Conservation (phyloP, 2,797 vertebrate genomes). For the Staurois parvus region DNA sequence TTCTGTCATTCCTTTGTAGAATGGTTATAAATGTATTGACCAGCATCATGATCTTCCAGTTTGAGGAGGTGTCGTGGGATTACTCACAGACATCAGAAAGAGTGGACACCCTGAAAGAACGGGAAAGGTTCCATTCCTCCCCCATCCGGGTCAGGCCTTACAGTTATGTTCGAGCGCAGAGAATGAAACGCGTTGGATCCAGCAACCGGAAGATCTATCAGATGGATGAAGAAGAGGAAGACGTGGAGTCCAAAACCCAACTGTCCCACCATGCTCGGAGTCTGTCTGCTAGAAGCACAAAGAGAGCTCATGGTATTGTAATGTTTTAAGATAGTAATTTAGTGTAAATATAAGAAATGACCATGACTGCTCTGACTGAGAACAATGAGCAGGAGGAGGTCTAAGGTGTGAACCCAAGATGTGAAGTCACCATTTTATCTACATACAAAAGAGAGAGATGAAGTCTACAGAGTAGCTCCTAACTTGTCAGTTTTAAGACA, state of each 20-base stretch:
- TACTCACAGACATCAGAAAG: slow-evolving; percentile 63
- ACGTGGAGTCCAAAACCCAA: slow-evolving; percentile 9
- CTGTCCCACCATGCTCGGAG: slow-evolving; percentile 52
- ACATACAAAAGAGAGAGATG: too few species aligned
- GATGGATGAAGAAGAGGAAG: neutral
- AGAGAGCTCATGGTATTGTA: slow-evolving; percentile 62
- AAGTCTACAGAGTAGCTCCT: too few species aligned
- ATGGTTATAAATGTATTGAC: slow-evolving; percentile 81
- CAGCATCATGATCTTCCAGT: slow-evolving; percentile 79
- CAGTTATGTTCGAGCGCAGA: slow-evolving; percentile 26
- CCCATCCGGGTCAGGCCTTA: slow-evolving; percentile 31
- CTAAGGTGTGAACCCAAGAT: too few species aligned
- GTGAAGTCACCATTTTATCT: too few species aligned
- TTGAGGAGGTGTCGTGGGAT: slow-evolving; percentile 83
- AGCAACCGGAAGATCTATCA: slow-evolving; percentile 53
- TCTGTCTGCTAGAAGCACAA: slow-evolving; percentile 43
- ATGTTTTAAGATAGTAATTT: neutral
- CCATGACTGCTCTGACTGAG: too few species aligned
- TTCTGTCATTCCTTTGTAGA: slow-evolving; percentile 68
- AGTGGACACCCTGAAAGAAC: slow-evolving; percentile 27
- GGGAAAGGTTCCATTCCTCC: slow-evolving; percentile 35
- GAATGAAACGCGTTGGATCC: neutral
- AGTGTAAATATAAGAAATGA: too few species aligned
- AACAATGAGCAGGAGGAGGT: too few species aligned
- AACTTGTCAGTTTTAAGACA: too few species aligned